Percentiles rank a stretch among this genome's conserved stretches.
phyloP scores from a whole-genome alignment of 2,797 vertebrate species.

The Cichlasoma orientale region DNA sequence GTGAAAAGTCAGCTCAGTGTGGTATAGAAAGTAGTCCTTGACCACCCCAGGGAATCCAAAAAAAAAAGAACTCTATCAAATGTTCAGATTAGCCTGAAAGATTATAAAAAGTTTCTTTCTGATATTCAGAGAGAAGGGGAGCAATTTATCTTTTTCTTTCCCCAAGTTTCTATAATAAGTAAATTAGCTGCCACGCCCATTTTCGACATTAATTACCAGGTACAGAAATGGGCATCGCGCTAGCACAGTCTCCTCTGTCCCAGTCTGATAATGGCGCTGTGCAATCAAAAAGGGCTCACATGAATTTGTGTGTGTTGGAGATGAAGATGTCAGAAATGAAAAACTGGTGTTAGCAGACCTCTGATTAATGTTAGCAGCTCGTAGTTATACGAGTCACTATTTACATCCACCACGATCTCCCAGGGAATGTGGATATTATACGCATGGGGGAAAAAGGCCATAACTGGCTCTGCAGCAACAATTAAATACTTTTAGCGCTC shows the following conservation, averaged over 20 bases:
- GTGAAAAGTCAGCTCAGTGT: not conserved
- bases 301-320: not conserved
- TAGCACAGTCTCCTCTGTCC: too few relatives aligned
- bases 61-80: not conserved
- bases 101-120: not conserved
- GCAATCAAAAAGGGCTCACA: not conserved
- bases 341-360: not conserved
- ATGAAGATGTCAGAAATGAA: not conserved
- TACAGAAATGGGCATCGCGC: too few relatives aligned
- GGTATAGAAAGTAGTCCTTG: not conserved
- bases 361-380: not conserved
- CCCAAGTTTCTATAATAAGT: not conserved
- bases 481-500: not conserved
- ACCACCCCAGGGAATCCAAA: not conserved
- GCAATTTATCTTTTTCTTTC: not conserved
- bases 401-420: not conserved
- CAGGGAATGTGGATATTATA: not conserved
- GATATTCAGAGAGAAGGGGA: rapidly evolving
- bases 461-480: not conserved
- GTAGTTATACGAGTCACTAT: not conserved
- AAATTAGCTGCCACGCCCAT: not conserved
- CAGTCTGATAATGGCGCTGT: too few relatives aligned
- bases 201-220: not conserved
- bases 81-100: not conserved
- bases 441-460: too few relatives aligned